Evolutionary conservation across 2,888 invertebrate species (phyloP), one percentile per base, ranked within the genome.

Genomic region (Drosophila ezoana): DNA sequence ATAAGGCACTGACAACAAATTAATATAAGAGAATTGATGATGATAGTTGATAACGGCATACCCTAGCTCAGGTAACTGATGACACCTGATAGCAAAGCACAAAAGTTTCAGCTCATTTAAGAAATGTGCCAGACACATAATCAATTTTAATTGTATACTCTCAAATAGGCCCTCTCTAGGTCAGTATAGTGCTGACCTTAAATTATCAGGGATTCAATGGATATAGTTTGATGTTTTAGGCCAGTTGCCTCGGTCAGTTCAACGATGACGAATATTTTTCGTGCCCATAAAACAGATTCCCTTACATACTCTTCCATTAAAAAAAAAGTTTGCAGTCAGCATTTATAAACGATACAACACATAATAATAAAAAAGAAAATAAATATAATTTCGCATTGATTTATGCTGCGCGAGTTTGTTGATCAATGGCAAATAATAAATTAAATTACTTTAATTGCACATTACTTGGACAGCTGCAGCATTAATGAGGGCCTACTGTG

Each of bases 391-490:
- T 65, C 60, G 45, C 75, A 68, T 66, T 84, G 87, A 88, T 89
- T 84, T 88, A 84, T 89, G 72, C 66, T 43, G 56, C 20, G 37
- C 35, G 52, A 87, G 75, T 81, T 83, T 87, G 89, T 87, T 87
- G 89, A 84, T 84, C 85, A 84, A 84, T 84, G 87, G 81, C 81
- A 78, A 84, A 87, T 77, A 89, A 84, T 84, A 88, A 89, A 87
- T 89, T 66, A 84, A 84, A 88, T 87, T 78, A 88, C 76, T 89
- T 88, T 89, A 87, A 87, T 83, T 83, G 69, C 82, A 56, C 70
- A 69, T 61, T 66, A 60, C 76, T 68, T 32, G 60, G 67, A 82
- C 80, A 72, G 76, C 52, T 54, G 80, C 62, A 69, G 44, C 67
- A 72, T 67, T 79, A 82, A 79, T 82, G 77, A 67, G 75, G 14